These are phyloP conservation scores for Girardinus metallicus DNA, from an alignment of 2,797 vertebrate species.

Conservation along the genomic window DNA sequence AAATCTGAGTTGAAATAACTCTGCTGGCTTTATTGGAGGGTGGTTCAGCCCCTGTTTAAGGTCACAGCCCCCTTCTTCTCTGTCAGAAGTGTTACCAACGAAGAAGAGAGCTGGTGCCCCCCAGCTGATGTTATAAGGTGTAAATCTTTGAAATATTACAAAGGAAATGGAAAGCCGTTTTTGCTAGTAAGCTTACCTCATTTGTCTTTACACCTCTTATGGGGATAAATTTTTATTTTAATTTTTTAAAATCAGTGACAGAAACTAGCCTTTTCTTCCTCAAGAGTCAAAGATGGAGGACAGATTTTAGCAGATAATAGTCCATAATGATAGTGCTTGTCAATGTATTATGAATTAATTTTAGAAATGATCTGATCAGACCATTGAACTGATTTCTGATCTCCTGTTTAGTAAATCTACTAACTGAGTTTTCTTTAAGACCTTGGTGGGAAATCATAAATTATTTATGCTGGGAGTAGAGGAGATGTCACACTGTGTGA, in stretches of 20 bases:
- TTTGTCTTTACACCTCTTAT: not conserved
- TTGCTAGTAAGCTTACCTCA: not conserved
- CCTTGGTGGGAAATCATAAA: not conserved
- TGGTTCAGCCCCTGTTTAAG: constrained; percentile 10
- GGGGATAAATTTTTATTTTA: too few species aligned
- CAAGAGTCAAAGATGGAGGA: not conserved
- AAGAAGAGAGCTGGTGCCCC: not conserved
- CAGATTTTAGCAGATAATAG: not conserved
- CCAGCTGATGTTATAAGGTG: not conserved
- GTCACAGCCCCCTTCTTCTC: constrained; percentile 15
- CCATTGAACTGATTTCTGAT: too few species aligned
- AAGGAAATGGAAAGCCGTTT: not conserved
- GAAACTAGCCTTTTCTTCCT: not conserved
- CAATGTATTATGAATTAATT: too few species aligned
- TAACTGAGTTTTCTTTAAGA: not conserved
- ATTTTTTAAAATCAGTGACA: not conserved
- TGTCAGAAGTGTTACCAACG: constrained; percentile 7
- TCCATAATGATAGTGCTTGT: not conserved
- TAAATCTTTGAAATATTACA: not conserved
- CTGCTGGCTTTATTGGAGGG: constrained; percentile 14
- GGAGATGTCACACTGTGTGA: not conserved
- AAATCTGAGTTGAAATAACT: not conserved
- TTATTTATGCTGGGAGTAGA: not conserved
- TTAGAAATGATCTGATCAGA: too few species aligned
- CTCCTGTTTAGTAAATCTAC: not conserved